These are phyloP conservation scores for Tetragonula clypearis DNA, from an alignment of 1,140 invertebrate species.

Conservation along the genomic window DNA sequence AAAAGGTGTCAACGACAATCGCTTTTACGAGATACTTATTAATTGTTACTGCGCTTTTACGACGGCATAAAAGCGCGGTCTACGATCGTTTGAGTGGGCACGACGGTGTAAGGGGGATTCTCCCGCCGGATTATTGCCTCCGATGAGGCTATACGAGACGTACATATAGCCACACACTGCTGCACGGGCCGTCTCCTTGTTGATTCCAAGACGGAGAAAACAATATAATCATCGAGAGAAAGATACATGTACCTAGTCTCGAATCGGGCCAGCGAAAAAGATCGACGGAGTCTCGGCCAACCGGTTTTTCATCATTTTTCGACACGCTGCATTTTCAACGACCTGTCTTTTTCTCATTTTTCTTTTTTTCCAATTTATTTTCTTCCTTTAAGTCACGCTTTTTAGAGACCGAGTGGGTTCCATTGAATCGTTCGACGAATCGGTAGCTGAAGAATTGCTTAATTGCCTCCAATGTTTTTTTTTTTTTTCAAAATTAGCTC, in stretches of 20 bases:
- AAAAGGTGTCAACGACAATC: slow-evolving; percentile 82
- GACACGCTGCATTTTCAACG: neutral
- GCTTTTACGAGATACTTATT: slow-evolving; percentile 83
- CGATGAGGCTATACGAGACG: slow-evolving; percentile 60
- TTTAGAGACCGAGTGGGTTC: neutral
- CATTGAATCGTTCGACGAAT: no score
- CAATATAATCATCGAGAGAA: slow-evolving; percentile 5
- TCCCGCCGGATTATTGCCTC: slow-evolving; percentile 76
- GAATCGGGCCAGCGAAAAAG: neutral
- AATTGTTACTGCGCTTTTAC: slow-evolving; percentile 82
- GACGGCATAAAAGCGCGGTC: slow-evolving; percentile 80
- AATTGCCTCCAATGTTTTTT: neutral
- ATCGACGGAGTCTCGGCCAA: neutral
- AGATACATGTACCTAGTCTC: neutral
- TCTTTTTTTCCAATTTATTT: neutral
- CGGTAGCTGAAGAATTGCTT: neutral
- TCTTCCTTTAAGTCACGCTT: neutral
- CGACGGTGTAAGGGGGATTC: slow-evolving; percentile 65
- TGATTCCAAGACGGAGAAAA: slow-evolving; percentile 41
- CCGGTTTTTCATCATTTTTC: neutral
- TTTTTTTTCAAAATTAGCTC: no score
- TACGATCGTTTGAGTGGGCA: slow-evolving; percentile 78
- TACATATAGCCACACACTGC: slow-evolving; percentile 44
- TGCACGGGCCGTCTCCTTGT: slow-evolving; percentile 17
- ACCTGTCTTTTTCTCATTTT: neutral